These are phyloP conservation scores for Drosophila pandora DNA, from an alignment of 1,140 invertebrate genomes.

Conservation along the genomic window DNA sequence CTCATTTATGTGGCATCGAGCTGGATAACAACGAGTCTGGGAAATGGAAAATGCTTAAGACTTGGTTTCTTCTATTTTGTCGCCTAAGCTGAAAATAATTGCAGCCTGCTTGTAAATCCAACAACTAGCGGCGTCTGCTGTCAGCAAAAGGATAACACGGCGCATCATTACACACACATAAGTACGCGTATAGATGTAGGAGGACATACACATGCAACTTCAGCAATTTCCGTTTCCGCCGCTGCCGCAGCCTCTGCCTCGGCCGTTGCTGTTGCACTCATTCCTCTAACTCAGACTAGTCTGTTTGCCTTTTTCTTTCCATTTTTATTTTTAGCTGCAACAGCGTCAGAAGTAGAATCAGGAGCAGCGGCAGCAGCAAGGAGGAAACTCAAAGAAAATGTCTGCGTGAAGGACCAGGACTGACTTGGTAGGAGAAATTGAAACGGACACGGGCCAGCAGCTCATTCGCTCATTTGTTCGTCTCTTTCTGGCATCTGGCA, in stretches of 20 bases:
- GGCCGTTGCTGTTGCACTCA: conserved; percentile 39
- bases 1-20: conserved; percentile 60
- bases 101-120: conserved; percentile 78
- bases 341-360: conserved; percentile 4
- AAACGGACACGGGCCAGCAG: conserved; percentile 66
- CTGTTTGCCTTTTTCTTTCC: conserved; percentile 37
- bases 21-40: conserved; percentile 63
- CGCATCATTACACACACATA: conserved; percentile 72
- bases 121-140: conserved; percentile 69
- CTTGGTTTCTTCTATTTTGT: conserved; percentile 83
- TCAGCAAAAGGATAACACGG: conserved; percentile 72
- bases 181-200: background rate
- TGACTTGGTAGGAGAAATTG: conserved; percentile 66
- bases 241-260: conserved; percentile 59
- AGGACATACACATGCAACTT: conserved; percentile 61
- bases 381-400: conserved; percentile 66
- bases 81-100: conserved; percentile 84
- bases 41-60: conserved; percentile 74
- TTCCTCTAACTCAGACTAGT: conserved; percentile 28
- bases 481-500: background rate
- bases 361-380: conserved; percentile 14
- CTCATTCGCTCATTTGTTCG: background rate
- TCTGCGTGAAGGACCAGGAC: conserved; percentile 64
- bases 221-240: conserved; percentile 80
- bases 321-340: conserved; percentile 34